These are phyloP conservation scores for Lanistes nyassanus DNA, from an alignment of 1,140 invertebrate species.

Conservation along the genomic window DNA sequence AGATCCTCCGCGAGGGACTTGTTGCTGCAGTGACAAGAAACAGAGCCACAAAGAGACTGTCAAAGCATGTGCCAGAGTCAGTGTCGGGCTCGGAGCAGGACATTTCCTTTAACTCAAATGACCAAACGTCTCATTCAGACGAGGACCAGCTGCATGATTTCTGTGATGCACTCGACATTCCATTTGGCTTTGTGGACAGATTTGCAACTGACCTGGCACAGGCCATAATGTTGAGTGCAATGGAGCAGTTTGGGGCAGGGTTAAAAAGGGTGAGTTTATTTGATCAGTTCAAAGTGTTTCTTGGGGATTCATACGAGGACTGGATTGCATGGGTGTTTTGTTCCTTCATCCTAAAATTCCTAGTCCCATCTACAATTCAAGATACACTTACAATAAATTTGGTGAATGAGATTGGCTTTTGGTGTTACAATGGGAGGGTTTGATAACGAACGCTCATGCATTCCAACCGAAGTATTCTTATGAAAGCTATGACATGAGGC, in stretches of 20 bases:
- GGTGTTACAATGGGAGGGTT: no score
- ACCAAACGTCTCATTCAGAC: slow-evolving; percentile 20
- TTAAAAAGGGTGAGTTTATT: slow-evolving; percentile 1
- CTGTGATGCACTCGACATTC: slow-evolving; percentile 39
- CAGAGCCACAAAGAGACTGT: background rate
- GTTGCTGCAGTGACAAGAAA: background rate
- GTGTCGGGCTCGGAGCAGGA: slow-evolving; percentile 22
- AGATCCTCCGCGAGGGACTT: slow-evolving; percentile 39
- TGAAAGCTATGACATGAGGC: no score
- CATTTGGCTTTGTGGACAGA: slow-evolving; percentile 33
- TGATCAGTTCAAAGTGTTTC: background rate
- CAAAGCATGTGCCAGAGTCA: background rate
- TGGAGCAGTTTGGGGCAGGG: background rate
- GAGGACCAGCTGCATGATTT: slow-evolving; percentile 24
- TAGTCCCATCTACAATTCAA: no score
- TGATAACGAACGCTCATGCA: no score
- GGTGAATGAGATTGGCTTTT: no score
- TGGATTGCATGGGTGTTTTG: no score
- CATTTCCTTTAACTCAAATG: slow-evolving; percentile 9
- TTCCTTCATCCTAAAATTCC: no score
- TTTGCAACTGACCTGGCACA: slow-evolving; percentile 38
- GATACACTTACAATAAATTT: no score
- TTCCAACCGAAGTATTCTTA: no score
- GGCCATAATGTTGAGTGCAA: slow-evolving; percentile 27
- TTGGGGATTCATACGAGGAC: no score